A percentile compares a stretch with the other conserved stretches of the same genome.
Conservation (phyloP, 1,140 invertebrate species). For the Drosophila orosa region DNA sequence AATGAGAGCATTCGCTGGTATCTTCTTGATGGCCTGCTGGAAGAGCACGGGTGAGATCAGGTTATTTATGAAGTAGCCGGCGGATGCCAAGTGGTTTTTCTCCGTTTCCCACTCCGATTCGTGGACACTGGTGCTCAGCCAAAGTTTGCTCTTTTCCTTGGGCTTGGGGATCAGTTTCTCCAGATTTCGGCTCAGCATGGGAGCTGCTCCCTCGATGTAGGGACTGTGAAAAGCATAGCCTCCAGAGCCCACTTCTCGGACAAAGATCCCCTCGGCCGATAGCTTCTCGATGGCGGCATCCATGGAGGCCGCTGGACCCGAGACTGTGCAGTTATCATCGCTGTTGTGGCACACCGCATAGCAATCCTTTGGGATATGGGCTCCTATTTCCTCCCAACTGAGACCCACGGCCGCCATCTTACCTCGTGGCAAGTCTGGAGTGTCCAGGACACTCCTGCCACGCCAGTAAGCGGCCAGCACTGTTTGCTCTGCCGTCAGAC, state of each 20-base stretch:
- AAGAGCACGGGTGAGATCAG: constrained; percentile 93
- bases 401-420: constrained; percentile 95
- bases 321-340: constrained; percentile 95
- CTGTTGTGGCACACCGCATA: constrained; percentile 97
- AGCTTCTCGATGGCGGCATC: constrained; percentile 85
- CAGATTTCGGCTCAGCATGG: constrained; percentile 90
- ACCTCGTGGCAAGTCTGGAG: constrained; percentile 88
- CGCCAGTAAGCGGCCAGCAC: constrained; percentile 96
- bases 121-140: constrained; percentile 96
- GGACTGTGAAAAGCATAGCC: constrained; percentile 97
- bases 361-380: constrained; percentile 90
- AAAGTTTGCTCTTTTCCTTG: constrained; percentile 90
- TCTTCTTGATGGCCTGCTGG: constrained; percentile 91
- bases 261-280: constrained; percentile 92
- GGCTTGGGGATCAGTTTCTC: constrained; percentile 92
- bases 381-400: constrained; percentile 92
- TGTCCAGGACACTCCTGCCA: constrained; percentile 93
- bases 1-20: constrained; percentile 94
- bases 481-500: constrained; percentile 95
- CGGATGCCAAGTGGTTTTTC: constrained; percentile 92
- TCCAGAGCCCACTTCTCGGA: constrained; percentile 93
- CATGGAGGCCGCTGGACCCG: constrained; percentile 93
- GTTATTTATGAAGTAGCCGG: constrained; percentile 98
- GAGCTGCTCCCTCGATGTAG: constrained; percentile 93
- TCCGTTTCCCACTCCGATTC: constrained; percentile 91